A percentile compares a stretch with the other conserved stretches of the same genome.
Evolutionary conservation across 1,140 invertebrate genomes (phyloP).

Genomic region (Diachasma alloeum): DNA sequence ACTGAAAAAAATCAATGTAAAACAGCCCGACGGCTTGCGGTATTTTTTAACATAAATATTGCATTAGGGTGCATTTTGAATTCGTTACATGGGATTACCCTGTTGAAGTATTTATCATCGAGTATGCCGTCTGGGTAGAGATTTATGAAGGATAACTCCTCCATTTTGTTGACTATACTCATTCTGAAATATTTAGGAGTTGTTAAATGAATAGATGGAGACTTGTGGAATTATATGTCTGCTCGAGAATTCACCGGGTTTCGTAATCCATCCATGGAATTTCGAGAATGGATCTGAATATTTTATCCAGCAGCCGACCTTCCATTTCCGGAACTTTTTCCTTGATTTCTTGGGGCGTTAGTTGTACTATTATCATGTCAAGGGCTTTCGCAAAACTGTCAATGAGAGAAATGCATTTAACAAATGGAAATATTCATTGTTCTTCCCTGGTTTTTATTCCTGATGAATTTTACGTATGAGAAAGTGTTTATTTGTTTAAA

Average conservation of each 20-base stretch:
- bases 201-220: not conserved
- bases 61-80: conserved; percentile 2
- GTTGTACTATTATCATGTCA: conserved; percentile 14
- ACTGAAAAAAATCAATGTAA: conserved; percentile 6
- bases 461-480: no score
- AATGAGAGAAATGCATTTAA: no score
- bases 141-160: conserved; percentile 13
- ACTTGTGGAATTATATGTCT: not conserved
- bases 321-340: conserved; percentile 9
- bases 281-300: not conserved
- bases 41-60: conserved; percentile 13
- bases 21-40: not conserved
- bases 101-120: conserved; percentile 26
- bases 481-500: no score
- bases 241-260: conserved; percentile 9
- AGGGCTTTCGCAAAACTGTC: conserved; percentile 26
- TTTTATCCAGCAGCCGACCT: not conserved
- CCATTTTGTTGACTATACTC: conserved; percentile 14
- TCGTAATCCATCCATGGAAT: conserved; percentile 32
- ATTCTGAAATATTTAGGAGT: not conserved
- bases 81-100: conserved; percentile 14
- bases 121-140: conserved; percentile 23
- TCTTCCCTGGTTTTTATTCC: no score
- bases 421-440: no score
- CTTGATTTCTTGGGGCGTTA: not conserved